Base-by-base conservation (phyloP, 2,888 invertebrate species). In the Neoaliturus tenellus region DNA sequence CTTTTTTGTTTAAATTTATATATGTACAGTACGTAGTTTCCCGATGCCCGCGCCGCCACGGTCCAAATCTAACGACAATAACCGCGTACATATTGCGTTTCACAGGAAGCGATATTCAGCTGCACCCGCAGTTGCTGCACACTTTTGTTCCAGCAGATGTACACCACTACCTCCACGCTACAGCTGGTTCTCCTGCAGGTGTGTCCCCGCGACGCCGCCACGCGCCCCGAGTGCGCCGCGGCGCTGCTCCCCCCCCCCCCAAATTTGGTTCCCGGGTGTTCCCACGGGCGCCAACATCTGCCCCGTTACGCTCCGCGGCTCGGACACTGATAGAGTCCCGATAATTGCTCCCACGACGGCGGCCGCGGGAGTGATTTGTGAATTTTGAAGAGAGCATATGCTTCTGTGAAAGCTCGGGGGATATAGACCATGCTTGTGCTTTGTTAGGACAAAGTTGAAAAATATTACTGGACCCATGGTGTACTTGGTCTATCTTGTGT, bases 161-260 rank as follows among this genome's bases (percentile, higher is more conserved):
- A 28, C 28, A 28, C n/a, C n/a, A n/a, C n/a, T n/a, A n/a, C n/a
- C n/a, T n/a, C n/a, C n/a, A n/a, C 23, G 17, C 48, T 1, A 14
- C 62, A 62, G 62, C 62, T 62, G 62, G 62, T 14, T 23, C 23
- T 20, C 12, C 31, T 12, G 62, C 62, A 62, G 62, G 62, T 62
- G 62, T 31, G 62, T 44, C 35, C 35, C 48, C n/a, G 48, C 55
- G 31, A 31, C 62, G 62, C 5, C 62, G 62, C 62, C 62, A 62
- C 62, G 62, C 62, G 62, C 14, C 62, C 28, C 62, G 28, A 31
- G 62, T 31, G 62, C 62, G 62, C 62, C 62, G 31, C 62, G 62
- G 17, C 62, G 62, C 62, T 25, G 1, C 51, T 25, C 62, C 28
- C 62, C 28, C 3, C 58, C 51, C 51, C 58, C 23, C 14, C n/a